phyloP scores from a whole-genome alignment of 2,888 invertebrate species.

The Mayetiola destructor region DNA sequence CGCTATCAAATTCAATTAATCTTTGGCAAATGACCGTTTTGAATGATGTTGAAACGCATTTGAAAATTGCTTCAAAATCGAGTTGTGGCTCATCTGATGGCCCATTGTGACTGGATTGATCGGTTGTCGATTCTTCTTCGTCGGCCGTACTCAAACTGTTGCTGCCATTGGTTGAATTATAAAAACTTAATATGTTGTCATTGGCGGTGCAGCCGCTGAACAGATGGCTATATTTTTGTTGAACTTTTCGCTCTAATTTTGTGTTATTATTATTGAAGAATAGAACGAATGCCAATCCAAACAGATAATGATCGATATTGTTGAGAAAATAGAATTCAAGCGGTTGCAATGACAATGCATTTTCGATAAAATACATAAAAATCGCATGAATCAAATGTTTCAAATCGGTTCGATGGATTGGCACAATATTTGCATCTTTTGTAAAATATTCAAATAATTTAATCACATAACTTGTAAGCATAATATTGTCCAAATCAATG shows the following conservation, averaged over 20 bases:
- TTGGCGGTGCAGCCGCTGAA: neutral
- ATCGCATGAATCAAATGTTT: conserved; percentile 34
- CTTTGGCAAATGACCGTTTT: conserved; percentile 34
- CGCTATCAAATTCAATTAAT: conserved; percentile 15
- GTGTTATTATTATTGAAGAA: conserved; percentile 25
- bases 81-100: conserved; percentile 23
- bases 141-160: neutral
- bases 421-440: conserved; percentile 35
- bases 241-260: conserved; percentile 17
- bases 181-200: neutral
- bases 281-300: conserved; percentile 33
- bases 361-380: conserved; percentile 30
- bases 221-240: conserved; percentile 16
- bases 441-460: conserved; percentile 36
- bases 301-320: conserved; percentile 33
- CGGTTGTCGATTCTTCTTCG: neutral
- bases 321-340: conserved; percentile 33
- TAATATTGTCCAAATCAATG: neutral
- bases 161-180: neutral
- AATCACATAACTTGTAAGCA: conserved; percentile 25
- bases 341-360: conserved; percentile 29
- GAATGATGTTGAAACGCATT: conserved; percentile 33
- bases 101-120: neutral
- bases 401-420: conserved; percentile 31
- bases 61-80: conserved; percentile 33